Percentiles rank a stretch among this genome's conserved stretches.
Evolutionary conservation across 1,140 invertebrate genomes (phyloP).

Genomic region (Trachymyrmex septentrionalis): DNA sequence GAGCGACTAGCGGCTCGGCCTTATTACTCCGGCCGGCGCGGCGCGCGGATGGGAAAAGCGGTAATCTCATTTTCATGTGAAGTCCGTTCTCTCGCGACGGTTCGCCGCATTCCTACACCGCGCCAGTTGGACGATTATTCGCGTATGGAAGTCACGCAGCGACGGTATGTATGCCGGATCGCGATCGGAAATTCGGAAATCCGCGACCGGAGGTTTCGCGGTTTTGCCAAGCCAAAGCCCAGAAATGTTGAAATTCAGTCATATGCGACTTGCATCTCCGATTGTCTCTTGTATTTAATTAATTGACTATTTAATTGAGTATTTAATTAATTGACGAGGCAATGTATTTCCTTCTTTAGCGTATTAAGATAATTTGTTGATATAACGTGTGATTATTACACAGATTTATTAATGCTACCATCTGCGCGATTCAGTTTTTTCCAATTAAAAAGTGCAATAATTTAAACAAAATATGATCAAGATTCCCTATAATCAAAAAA

Average conservation of each 20-base stretch:
- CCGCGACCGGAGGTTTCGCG: background rate
- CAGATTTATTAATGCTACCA: background rate
- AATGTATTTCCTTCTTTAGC: background rate
- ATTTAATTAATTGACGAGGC: background rate
- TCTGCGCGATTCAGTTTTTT: background rate
- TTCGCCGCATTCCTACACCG: conserved; percentile 66
- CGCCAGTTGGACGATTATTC: conserved; percentile 57
- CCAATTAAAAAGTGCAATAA: background rate
- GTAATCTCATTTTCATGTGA: conserved; percentile 76
- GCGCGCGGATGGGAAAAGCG: conserved; percentile 71
- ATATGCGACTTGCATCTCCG: background rate
- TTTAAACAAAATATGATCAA: background rate
- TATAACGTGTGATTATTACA: background rate
- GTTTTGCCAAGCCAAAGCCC: background rate
- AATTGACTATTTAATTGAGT: background rate
- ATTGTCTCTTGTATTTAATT: background rate
- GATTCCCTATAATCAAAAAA: too few relatives aligned
- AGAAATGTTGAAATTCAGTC: background rate
- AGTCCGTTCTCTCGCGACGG: conserved; percentile 64
- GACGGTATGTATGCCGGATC: conserved; percentile 51
- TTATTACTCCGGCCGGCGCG: conserved; percentile 62
- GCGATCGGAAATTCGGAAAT: conserved; percentile 30
- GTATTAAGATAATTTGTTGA: background rate
- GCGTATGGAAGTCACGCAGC: conserved; percentile 64
- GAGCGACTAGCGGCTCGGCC: conserved; percentile 77